Conservation (phyloP, 2,888 invertebrate species). For the Adineta ricciae region DNA sequence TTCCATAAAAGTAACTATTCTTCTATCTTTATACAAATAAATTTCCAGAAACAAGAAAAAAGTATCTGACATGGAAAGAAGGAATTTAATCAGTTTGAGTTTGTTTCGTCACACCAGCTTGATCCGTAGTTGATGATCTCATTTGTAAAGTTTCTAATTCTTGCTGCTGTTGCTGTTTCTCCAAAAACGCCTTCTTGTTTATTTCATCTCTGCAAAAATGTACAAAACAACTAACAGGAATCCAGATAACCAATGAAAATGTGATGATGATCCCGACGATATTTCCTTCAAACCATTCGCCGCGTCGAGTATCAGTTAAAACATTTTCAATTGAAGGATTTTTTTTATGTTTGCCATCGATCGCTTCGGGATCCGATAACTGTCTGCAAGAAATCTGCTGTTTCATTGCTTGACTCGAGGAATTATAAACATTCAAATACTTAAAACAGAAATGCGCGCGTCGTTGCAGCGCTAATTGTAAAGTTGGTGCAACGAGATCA, state of each 20-base stretch:
- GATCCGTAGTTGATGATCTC: background rate
- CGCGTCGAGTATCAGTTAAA: constrained; percentile 35
- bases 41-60: background rate
- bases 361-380: background rate
- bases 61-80: background rate
- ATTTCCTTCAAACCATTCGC: constrained; percentile 77
- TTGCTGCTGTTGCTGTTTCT: background rate
- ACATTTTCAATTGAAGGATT: background rate
- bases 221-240: constrained; percentile 69
- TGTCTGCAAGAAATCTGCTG: background rate
- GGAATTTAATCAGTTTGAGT: background rate
- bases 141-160: background rate
- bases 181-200: background rate
- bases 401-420: background rate
- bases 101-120: background rate
- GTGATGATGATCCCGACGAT: constrained; percentile 84
- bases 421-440: constrained; percentile 35
- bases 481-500: background rate
- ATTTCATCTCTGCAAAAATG: constrained; percentile 27
- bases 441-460: constrained; percentile 39
- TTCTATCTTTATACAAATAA: background rate
- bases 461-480: background rate
- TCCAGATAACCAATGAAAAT: constrained; percentile 82
- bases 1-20: background rate
- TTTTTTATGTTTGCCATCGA: background rate